These are phyloP conservation scores for Speoplatyrhinus poulsoni DNA, from an alignment of 2,113 vertebrate species.

Conservation along the genomic window DNA sequence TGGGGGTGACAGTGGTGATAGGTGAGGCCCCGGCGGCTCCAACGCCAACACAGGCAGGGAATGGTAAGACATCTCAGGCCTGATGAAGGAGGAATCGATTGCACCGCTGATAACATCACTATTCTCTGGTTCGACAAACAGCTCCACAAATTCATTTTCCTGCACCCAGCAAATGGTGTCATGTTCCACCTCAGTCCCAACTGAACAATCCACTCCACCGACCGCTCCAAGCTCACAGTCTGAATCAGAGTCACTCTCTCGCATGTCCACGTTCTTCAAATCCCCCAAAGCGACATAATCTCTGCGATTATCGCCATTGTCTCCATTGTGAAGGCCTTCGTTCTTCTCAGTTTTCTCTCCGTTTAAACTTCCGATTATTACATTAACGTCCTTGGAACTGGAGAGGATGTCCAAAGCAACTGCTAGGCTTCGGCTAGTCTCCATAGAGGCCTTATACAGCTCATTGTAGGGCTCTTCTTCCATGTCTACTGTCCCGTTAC, in stretches of 20 bases:
- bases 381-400: conserved; percentile 84
- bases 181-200: conserved; percentile 42
- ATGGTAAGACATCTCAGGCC: conserved; percentile 71
- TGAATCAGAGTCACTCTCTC: conserved; percentile 75
- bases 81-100: conserved; percentile 70
- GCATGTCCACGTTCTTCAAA: conserved; percentile 72
- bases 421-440: conserved; percentile 89
- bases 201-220: conserved; percentile 78
- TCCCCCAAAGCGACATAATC: conserved; percentile 65
- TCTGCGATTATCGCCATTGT: conserved; percentile 63
- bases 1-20: conserved; percentile 61
- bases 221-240: conserved; percentile 87
- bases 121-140: conserved; percentile 75
- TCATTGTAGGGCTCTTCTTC: conserved; percentile 88
- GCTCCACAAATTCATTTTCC: conserved; percentile 82
- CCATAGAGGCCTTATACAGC: conserved; percentile 87
- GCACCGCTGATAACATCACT: conserved; percentile 69
- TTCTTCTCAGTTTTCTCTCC: conserved; percentile 72
- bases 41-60: conserved; percentile 75
- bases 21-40: conserved; percentile 66
- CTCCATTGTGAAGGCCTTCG: conserved; percentile 61
- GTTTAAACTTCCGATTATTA: conserved; percentile 79
- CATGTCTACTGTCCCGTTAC: conserved; percentile 81
- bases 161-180: conserved; percentile 68
- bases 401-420: conserved; percentile 91